Base-by-base conservation (phyloP, 2,113 vertebrate genomes). In the Podiceps cristatus region DNA sequence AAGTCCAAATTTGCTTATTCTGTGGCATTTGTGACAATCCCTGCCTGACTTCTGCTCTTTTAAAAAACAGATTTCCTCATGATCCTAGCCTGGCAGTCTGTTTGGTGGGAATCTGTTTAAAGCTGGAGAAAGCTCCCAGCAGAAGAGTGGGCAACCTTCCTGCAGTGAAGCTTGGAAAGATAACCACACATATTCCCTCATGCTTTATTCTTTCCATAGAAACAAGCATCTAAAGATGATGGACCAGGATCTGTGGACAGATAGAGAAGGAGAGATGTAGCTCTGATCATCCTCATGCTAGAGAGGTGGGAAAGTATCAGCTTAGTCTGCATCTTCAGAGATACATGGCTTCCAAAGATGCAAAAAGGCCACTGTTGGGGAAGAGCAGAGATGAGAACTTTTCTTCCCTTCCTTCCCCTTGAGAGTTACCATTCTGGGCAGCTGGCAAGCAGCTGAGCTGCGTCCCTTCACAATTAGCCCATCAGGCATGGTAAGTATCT, bases 1-100 rank as follows among this genome's bases (percentile, higher is more conserved):
- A 74, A 96, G 80, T 91, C 97, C 91, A 95, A 79, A 85, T 87
- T 91, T 97, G 84, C 77, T 95, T 93, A 73, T 93, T 96, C 81
- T 90, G 77, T 96, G 89, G 77, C 93, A 90, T 97, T 94, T 97
- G 71, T 94, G 89, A 96, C 89, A 95, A 88, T 88, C 25, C 67
- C 67, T 79, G 49, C 3, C 5, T 68, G 66, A 86, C 44, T 88
- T 75, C 89, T 96, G 75, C 93, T 97, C 81, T 96, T 95, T 88
- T 71, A 80, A 94, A 94, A 93, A 94, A 12, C 82, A 92, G 59
- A 91, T 92, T 96, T 95, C 76, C 58, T 90, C 52, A 37, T 50
- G 69, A 73, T 95, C 77, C 62, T 55, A 37, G 20, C 72, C 93
- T 92, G 92, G 87, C 81, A 71, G 47, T 71, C 40, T 69, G 42